Conservation (phyloP, 2,888 invertebrate species). For the Apocheima hispidaria region DNA sequence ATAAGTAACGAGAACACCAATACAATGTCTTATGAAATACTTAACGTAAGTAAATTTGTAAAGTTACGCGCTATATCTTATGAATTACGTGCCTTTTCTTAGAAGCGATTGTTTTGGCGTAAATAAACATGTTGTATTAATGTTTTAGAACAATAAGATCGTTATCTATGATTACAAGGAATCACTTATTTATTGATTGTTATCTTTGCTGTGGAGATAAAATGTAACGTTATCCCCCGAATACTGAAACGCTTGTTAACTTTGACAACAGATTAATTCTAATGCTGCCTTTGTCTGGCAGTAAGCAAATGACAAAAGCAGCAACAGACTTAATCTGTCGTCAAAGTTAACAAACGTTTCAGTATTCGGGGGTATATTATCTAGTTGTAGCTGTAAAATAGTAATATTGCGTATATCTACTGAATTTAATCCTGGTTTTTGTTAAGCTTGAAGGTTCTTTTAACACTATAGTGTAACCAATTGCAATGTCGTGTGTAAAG, state of each 20-base stretch:
- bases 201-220: constrained; percentile 24
- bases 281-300: too few relatives aligned
- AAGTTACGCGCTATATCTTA: constrained; percentile 74
- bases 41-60: constrained; percentile 47
- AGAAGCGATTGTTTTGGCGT: constrained; percentile 73
- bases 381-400: constrained; percentile 9
- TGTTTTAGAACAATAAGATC: constrained; percentile 22
- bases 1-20: constrained; percentile 43
- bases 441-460: too few relatives aligned
- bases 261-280: too few relatives aligned
- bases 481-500: too few relatives aligned
- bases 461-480: too few relatives aligned
- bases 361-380: too few relatives aligned
- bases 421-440: background rate
- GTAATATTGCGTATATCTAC: background rate
- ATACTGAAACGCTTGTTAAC: too few relatives aligned
- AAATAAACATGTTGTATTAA: constrained; percentile 50
- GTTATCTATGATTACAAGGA: constrained; percentile 22
- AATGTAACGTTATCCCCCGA: constrained; percentile 13
- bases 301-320: too few relatives aligned
- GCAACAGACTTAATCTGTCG: too few relatives aligned
- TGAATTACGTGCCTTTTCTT: constrained; percentile 83
- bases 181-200: constrained; percentile 35
- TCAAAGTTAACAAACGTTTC: too few relatives aligned
- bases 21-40: constrained; percentile 46